Percentiles rank a stretch among this genome's conserved stretches.
Evolutionary conservation across 2,113 vertebrate genomes (phyloP).

Genomic region (Miniopterus natalensis): DNA sequence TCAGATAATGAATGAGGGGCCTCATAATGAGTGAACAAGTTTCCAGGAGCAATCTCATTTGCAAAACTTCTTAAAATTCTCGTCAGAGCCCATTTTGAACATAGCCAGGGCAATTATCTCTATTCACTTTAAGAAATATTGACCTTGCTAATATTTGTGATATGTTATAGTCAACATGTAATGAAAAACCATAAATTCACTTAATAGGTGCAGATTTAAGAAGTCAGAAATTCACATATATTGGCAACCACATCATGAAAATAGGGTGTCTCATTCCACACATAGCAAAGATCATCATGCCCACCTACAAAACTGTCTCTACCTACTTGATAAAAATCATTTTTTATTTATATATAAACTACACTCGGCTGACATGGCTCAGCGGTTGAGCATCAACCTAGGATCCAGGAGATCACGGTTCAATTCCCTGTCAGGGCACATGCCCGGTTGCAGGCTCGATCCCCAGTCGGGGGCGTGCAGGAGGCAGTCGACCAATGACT

Average conservation of each 20-base stretch:
- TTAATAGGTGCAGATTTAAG: constrained; percentile 54
- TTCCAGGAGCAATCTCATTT: constrained; percentile 39
- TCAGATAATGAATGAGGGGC: constrained; percentile 41
- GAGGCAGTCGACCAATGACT: too few species aligned
- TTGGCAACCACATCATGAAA: constrained; percentile 1
- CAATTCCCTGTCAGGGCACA: too few species aligned
- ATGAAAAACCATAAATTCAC: constrained; percentile 10
- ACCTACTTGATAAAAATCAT: constrained; percentile 16
- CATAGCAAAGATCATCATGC: background rate
- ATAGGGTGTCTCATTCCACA: constrained; percentile 17
- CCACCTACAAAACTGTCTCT: background rate
- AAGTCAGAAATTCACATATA: constrained; percentile 53
- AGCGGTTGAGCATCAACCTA: too few species aligned
- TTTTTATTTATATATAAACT: constrained; percentile 59
- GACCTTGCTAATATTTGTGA: constrained; percentile 36
- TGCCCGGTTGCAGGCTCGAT: too few species aligned
- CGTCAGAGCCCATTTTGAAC: constrained; percentile 27
- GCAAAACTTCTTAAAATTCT: constrained; percentile 59
- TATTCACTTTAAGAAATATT: constrained; percentile 49
- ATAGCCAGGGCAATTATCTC: background rate
- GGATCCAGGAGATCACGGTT: too few species aligned
- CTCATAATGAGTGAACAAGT: constrained; percentile 23
- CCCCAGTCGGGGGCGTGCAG: too few species aligned
- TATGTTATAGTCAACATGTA: constrained; percentile 9
- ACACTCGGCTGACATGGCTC: too few species aligned